phyloP scores from a whole-genome alignment of 2,113 vertebrate species.

The Mus spicilegus region DNA sequence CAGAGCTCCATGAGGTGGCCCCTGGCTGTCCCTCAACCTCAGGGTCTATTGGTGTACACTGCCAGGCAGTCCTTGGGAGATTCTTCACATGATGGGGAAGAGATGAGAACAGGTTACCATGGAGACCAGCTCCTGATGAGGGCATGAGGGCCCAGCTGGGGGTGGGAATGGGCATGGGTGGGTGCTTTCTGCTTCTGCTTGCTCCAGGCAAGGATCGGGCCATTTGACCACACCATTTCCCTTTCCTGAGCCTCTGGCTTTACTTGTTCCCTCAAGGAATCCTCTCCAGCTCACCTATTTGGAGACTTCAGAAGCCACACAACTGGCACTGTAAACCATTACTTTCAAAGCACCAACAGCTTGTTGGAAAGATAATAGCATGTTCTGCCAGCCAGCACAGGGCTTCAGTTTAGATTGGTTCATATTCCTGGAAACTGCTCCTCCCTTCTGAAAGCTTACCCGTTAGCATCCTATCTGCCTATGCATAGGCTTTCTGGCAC shows the following conservation, averaged over 20 bases:
- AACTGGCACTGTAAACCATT: neutral
- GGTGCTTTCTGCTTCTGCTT: neutral
- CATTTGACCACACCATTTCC: neutral
- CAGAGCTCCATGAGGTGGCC: rapidly evolving
- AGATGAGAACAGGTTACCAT: neutral
- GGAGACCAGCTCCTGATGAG: neutral
- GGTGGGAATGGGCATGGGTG: neutral
- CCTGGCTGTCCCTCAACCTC: neutral
- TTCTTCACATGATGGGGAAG: neutral
- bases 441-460: neutral
- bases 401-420: neutral
- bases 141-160: neutral
- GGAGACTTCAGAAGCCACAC: neutral
- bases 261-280: neutral
- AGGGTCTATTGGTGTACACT: too few relatives aligned
- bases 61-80: neutral
- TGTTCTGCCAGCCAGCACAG: rapidly evolving
- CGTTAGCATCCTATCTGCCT: neutral
- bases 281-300: neutral
- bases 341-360: neutral
- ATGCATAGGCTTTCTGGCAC: neutral
- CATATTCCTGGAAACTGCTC: neutral
- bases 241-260: neutral
- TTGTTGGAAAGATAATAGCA: neutral
- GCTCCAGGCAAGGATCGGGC: neutral